A percentile compares a stretch with the other conserved stretches of the same genome.
Evolutionary conservation across 2,113 vertebrate species (phyloP).

Genomic region (Plecotus auritus): DNA sequence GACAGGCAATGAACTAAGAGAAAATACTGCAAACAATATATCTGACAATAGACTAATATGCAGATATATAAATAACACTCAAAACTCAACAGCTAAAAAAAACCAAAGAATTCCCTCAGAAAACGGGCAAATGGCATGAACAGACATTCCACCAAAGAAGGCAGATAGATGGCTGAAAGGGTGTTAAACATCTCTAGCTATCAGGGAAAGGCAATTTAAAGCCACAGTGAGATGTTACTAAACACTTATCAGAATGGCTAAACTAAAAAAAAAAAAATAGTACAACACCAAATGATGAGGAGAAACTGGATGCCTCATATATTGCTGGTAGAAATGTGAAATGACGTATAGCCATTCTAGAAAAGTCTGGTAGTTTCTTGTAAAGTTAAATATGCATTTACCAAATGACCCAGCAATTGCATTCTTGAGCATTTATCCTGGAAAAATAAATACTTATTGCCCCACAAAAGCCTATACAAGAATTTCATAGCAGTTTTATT

Average conservation of each 20-base stretch:
- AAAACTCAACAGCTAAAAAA: not conserved
- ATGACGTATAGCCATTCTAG: not conserved
- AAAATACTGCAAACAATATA: not conserved
- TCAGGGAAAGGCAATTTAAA: not conserved
- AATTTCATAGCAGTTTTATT: not conserved
- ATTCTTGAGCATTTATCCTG: not conserved
- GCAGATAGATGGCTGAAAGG: not conserved
- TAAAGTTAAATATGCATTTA: not conserved
- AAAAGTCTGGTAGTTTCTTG: conserved; percentile 20
- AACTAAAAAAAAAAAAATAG: not conserved
- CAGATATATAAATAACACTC: not conserved
- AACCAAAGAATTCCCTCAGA: not conserved
- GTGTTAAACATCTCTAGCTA: not conserved
- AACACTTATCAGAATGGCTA: not conserved
- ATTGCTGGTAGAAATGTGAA: not conserved
- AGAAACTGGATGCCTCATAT: not conserved
- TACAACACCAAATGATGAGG: not conserved
- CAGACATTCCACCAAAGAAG: not conserved
- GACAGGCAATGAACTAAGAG: not conserved
- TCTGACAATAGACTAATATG: not conserved
- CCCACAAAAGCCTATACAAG: not conserved
- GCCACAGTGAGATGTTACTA: not conserved
- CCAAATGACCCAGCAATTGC: not conserved
- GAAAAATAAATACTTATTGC: not conserved
- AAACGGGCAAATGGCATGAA: not conserved